Evolutionary conservation across 1,140 invertebrate genomes (phyloP), one percentile per base, ranked within the genome.

Genomic region (Drusus annulatus): DNA sequence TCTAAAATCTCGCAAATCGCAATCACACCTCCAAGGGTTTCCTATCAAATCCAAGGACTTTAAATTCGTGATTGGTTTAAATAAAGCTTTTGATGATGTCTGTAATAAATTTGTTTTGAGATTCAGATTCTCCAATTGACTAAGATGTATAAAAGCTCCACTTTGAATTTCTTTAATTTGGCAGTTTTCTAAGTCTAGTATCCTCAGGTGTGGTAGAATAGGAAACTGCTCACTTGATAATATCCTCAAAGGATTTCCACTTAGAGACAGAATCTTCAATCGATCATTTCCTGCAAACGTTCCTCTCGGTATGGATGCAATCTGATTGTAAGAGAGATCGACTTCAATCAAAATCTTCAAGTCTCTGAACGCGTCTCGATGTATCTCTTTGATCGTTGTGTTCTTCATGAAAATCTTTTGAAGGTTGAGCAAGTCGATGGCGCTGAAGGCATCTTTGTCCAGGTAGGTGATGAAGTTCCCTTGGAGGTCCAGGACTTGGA

Each of bases 21-120:
- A 97, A 85, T 96, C 95, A 85, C 95, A 97, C 56, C 89, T 91
- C 95, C 95, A 97, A 8, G 93, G 94, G 85, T 97, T 97, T 21
- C 93, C 93, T 80, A 95, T 93, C n/a, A 96, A 86, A 2, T 91
- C 91, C 0, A 96, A 85, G 0, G 94, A 93, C 85, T 95, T 95
- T 7, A 96, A 86, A 71, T 92, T 92, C 17, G 89, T 87, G 69
- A 95, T 90, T 71, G 92, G 92, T 83, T 91, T 87, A 84, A 95
- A 93, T n/a, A 94, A 90, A 28, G 90, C 89, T 60, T 92, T 91
- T 6, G 92, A 92, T 1, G 96, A 85, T 77, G 91, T 92, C 65
- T 91, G 88, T 28, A 96, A 87, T 45, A 91, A 85, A 87, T 96
- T 96, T 71, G 90, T 89, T 84, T 93, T 93, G 7, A 96, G 85